A percentile compares a stretch with the other conserved stretches of the same genome.
Conservation (phyloP, 1,140 invertebrate species). For the Danaus melanippus region DNA sequence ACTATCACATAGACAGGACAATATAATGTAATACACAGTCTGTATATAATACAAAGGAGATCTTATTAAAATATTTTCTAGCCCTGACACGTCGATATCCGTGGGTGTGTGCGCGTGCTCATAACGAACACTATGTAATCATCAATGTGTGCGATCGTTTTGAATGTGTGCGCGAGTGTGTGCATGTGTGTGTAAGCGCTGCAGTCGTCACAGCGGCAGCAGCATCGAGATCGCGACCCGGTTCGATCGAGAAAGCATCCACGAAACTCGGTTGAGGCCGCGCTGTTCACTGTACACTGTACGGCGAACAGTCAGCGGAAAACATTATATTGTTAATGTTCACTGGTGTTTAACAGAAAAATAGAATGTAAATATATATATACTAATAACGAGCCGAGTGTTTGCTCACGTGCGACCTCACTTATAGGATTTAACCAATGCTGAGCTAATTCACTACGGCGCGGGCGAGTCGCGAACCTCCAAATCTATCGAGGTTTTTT, state of each 20-base stretch:
- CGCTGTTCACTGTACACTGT: conserved; percentile 27
- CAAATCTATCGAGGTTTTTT: conserved; percentile 28
- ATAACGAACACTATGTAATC: conserved; percentile 12
- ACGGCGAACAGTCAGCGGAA: conserved; percentile 37
- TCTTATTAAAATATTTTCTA: conserved; percentile 41
- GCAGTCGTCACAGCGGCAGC: conserved; percentile 36
- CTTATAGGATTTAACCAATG: conserved; percentile 30
- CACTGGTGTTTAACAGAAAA: too few species aligned
- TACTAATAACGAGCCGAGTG: too few species aligned
- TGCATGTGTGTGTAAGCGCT: conserved; percentile 37
- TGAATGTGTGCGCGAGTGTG: conserved; percentile 26
- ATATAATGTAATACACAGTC: too few species aligned
- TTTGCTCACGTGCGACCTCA: conserved; percentile 8
- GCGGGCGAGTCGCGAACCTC: conserved; percentile 18
- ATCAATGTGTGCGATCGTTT: too few species aligned
- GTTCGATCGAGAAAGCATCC: conserved; percentile 71
- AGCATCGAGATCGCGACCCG: conserved; percentile 69
- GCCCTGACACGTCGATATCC: conserved; percentile 45
- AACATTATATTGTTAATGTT: not conserved
- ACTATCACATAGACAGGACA: too few species aligned
- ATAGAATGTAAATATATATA: too few species aligned
- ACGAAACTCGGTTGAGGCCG: conserved; percentile 71
- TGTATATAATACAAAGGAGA: too few species aligned
- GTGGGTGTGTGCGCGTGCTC: conserved; percentile 30
- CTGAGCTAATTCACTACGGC: conserved; percentile 12